These are phyloP conservation scores for Urocolius indicus DNA, from an alignment of 2,113 vertebrate species.

Conservation along the genomic window DNA sequence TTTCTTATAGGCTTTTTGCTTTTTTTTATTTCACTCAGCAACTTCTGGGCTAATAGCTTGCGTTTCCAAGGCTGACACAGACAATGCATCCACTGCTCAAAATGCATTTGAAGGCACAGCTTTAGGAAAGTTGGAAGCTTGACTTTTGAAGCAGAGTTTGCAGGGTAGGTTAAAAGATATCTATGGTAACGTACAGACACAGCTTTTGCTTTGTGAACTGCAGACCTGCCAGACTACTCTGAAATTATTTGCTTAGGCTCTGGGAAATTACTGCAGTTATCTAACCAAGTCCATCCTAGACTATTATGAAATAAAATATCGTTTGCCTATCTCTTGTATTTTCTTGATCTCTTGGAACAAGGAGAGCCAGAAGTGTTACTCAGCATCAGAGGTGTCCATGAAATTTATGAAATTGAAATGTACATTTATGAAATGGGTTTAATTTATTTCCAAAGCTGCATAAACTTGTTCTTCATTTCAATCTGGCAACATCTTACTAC, in stretches of 20 bases:
- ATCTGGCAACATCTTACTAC: not conserved
- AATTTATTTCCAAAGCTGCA: not conserved
- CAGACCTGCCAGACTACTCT: not conserved
- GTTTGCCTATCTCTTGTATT: not conserved
- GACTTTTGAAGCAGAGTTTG: slow-evolving; percentile 12
- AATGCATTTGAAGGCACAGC: slow-evolving; percentile 2
- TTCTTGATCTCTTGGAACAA: not conserved
- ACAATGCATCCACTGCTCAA: not conserved
- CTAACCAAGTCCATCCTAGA: not conserved
- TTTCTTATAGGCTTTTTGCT: not conserved
- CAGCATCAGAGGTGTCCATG: not conserved
- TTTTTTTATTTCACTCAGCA: not conserved
- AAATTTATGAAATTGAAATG: no score
- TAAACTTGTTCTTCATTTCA: not conserved
- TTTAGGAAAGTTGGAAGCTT: slow-evolving; percentile 3
- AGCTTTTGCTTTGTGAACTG: not conserved
- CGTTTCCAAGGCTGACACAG: not conserved
- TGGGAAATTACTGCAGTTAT: slow-evolving; percentile 13
- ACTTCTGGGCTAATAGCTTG: slow-evolving; percentile 9
- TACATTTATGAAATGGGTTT: not conserved
- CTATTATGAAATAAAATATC: not conserved
- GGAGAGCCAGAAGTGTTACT: not conserved
- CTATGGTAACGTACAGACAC: not conserved
- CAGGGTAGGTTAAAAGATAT: not conserved
- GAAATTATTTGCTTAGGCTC: slow-evolving; percentile 13